These are phyloP conservation scores for Calliphora vicina DNA, from an alignment of 1,140 invertebrate species.

Conservation along the genomic window DNA sequence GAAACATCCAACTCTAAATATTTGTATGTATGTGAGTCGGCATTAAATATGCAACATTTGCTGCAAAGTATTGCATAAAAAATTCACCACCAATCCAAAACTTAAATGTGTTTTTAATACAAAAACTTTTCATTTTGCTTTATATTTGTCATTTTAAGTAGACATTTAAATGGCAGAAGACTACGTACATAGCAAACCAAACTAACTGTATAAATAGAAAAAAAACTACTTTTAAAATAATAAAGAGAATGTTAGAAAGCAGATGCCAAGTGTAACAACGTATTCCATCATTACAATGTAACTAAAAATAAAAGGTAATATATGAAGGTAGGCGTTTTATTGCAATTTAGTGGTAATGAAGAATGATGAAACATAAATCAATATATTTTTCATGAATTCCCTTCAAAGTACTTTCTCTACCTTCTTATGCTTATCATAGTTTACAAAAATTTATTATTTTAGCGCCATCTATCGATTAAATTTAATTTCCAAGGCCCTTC, in stretches of 20 bases:
- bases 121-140: not conserved
- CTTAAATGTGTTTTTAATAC: not conserved
- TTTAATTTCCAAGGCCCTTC: too few relatives aligned
- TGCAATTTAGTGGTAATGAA: too few relatives aligned
- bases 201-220: not conserved
- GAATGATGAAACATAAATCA: too few relatives aligned
- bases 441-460: too few relatives aligned
- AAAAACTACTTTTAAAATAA: not conserved
- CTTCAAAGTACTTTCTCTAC: too few relatives aligned
- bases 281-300: too few relatives aligned
- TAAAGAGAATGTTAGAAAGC: not conserved
- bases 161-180: not conserved
- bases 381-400: too few relatives aligned
- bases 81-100: not conserved
- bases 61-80: not conserved
- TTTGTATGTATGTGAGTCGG: not conserved
- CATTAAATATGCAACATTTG: not conserved
- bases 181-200: not conserved
- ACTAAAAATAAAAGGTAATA: too few relatives aligned
- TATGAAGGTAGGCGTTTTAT: too few relatives aligned
- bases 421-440: too few relatives aligned
- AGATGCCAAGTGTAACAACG: not conserved
- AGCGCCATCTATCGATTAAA: too few relatives aligned
- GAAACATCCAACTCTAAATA: not conserved
- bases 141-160: constrained; percentile 11